These are phyloP conservation scores for Drosophila mettleri DNA, from an alignment of 2,888 invertebrate species.

Conservation along the genomic window DNA sequence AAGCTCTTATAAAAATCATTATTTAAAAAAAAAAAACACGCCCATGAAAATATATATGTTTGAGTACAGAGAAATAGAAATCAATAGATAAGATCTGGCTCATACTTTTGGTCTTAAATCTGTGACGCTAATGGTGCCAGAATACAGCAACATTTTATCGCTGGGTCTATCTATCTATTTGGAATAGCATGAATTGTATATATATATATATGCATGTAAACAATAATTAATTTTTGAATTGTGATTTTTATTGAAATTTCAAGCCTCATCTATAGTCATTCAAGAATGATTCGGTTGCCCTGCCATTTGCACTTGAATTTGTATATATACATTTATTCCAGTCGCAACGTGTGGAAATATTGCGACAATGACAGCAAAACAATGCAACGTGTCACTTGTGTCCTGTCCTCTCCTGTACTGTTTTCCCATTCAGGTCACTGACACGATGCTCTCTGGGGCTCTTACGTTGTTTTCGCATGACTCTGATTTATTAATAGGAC, in stretches of 20 bases:
- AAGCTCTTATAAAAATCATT: slow-evolving; percentile 21
- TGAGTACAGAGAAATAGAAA: slow-evolving; percentile 49
- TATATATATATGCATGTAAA: slow-evolving; percentile 30
- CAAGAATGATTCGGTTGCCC: slow-evolving; percentile 51
- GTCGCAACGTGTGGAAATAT: slow-evolving; percentile 26
- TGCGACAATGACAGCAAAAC: slow-evolving; percentile 57
- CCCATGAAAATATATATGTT: neutral
- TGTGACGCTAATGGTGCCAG: slow-evolving; percentile 47
- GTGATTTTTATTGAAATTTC: slow-evolving; percentile 78
- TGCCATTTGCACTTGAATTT: slow-evolving; percentile 40
- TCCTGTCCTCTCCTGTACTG: slow-evolving; percentile 24
- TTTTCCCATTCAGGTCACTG: slow-evolving; percentile 29
- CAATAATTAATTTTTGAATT: slow-evolving; percentile 79
- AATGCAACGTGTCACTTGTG: slow-evolving; percentile 69
- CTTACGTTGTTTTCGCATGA: slow-evolving; percentile 32
- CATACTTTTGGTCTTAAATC: slow-evolving; percentile 25
- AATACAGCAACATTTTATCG: slow-evolving; percentile 73
- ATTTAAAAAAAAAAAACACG: slow-evolving; percentile 2
- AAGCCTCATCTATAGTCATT: slow-evolving; percentile 61
- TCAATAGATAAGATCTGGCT: slow-evolving; percentile 46
- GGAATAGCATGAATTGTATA: slow-evolving; percentile 5
- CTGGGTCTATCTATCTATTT: slow-evolving; percentile 33
- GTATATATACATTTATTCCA: slow-evolving; percentile 32
- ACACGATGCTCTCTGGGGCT: slow-evolving; percentile 15
- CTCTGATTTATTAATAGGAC: slow-evolving; percentile 60